These are phyloP conservation scores for Tipula helvola DNA, from an alignment of 2,888 invertebrate species.

Conservation along the genomic window DNA sequence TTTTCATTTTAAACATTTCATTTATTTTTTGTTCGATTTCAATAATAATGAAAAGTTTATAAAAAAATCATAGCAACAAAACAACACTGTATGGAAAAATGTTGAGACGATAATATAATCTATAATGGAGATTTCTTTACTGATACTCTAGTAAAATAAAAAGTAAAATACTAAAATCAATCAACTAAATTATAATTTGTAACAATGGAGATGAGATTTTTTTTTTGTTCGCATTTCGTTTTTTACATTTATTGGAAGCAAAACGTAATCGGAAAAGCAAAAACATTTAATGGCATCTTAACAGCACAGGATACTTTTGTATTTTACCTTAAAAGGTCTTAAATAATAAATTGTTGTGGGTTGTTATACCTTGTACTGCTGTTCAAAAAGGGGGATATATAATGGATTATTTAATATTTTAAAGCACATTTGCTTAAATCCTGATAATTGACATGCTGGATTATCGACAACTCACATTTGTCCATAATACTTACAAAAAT, in stretches of 20 bases:
- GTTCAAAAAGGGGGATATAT: too few relatives aligned
- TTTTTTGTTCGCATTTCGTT: neutral
- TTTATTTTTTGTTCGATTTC: neutral
- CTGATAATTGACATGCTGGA: too few relatives aligned
- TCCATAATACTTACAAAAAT: too few relatives aligned
- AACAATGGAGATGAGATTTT: neutral
- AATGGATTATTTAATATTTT: too few relatives aligned
- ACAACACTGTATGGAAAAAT: neutral
- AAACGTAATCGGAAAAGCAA: neutral
- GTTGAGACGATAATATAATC: neutral
- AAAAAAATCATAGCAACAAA: neutral
- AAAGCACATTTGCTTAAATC: too few relatives aligned
- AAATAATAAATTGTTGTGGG: neutral
- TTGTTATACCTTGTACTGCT: neutral
- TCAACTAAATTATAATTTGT: neutral
- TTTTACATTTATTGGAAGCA: neutral
- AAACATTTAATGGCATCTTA: neutral
- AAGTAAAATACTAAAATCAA: neutral
- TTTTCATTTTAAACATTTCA: neutral
- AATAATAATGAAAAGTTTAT: neutral
- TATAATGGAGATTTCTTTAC: neutral
- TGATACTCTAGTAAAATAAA: neutral
- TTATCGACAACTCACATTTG: too few relatives aligned
- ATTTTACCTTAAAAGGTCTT: neutral
- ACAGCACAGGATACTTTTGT: neutral